Conservation (phyloP, 2,113 vertebrate species). For the Hypanus sabinus region DNA sequence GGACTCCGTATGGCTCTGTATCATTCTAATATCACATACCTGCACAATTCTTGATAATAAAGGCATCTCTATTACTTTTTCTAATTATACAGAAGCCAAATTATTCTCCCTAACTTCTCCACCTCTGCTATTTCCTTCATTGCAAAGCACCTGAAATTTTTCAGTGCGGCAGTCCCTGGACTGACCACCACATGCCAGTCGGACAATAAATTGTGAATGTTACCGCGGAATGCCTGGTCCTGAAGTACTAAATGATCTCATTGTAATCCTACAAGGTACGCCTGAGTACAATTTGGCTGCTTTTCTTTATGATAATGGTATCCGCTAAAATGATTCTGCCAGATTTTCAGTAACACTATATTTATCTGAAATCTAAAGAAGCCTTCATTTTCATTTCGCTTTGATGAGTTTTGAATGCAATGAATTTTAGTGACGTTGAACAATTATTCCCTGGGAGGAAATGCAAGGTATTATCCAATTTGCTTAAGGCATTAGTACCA, state of each 20-base stretch:
- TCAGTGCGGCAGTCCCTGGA: not conserved
- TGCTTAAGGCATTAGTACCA: not conserved
- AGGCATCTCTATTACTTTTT: not conserved
- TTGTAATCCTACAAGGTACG: not conserved
- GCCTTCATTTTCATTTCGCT: not conserved
- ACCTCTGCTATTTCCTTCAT: too few relatives aligned
- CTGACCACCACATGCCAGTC: not conserved
- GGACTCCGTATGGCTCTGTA: not conserved
- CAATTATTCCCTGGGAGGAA: conserved; percentile 3
- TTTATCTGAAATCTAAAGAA: not conserved
- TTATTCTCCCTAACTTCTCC: not conserved
- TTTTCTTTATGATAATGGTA: not conserved
- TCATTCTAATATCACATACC: too few relatives aligned
- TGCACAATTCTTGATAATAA: not conserved
- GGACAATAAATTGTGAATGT: not conserved
- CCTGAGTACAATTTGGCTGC: not conserved
- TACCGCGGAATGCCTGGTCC: not conserved
- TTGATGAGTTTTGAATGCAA: not conserved
- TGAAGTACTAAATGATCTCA: not conserved
- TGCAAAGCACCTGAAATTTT: not conserved
- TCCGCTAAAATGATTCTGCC: not conserved
- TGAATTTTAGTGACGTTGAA: not conserved
- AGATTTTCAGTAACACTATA: not conserved
- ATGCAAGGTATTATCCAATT: conserved; percentile 29
- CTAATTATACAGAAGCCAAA: not conserved